Conservation (phyloP, 2,888 invertebrate species). For the Sphaerophoria rueppellii region DNA sequence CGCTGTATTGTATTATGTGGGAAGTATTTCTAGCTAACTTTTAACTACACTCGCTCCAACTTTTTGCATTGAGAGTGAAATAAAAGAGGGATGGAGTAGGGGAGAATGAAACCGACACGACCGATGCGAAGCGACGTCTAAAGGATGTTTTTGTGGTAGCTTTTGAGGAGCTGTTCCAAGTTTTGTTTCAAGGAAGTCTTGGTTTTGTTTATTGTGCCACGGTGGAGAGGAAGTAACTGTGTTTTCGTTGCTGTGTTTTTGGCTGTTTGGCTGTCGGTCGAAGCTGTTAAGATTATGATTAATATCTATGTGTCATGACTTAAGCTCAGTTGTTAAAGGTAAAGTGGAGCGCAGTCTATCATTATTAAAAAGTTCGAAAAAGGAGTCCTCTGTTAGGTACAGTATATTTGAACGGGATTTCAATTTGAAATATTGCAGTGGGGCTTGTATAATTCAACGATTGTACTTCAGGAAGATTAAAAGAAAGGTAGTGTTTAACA, state of each 20-base stretch:
- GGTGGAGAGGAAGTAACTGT: not conserved
- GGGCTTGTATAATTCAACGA: no score
- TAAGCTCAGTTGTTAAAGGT: not conserved
- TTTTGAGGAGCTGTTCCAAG: not conserved
- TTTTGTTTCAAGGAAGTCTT: not conserved
- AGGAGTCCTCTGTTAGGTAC: not conserved
- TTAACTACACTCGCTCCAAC: conserved; percentile 26
- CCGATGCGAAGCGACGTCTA: not conserved
- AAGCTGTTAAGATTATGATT: not conserved
- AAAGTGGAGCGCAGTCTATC: not conserved
- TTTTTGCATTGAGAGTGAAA: conserved; percentile 1
- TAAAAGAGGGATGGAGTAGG: not conserved
- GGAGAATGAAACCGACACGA: no score
- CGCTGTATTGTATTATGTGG: conserved; percentile 15
- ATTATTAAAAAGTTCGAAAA: conserved; percentile 11
- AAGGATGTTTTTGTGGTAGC: not conserved
- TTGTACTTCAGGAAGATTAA: no score
- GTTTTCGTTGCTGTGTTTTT: conserved; percentile 2
- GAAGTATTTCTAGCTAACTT: conserved; percentile 48
- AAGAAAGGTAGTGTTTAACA: no score
- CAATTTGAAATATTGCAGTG: no score
- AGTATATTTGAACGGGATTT: not conserved
- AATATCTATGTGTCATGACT: conserved; percentile 4
- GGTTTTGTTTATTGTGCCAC: not conserved
- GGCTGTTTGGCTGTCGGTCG: not conserved